phyloP scores from a whole-genome alignment of 1,140 invertebrate genomes.

The Myzus persicae region DNA sequence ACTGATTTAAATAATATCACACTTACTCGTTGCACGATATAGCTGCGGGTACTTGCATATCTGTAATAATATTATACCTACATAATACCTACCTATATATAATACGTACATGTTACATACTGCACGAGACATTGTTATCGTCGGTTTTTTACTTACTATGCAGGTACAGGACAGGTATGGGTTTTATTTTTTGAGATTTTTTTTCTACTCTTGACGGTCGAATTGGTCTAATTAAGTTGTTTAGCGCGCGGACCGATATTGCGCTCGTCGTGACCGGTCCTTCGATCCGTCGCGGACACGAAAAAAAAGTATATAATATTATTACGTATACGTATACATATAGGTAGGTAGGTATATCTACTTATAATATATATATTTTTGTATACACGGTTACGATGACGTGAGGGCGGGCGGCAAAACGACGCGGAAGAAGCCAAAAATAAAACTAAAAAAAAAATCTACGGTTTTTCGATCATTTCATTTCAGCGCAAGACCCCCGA shows the following conservation, averaged over 20 bases:
- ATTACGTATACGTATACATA: background rate
- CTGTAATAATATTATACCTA: background rate
- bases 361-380: background rate
- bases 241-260: conserved; percentile 30
- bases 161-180: background rate
- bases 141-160: background rate
- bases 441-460: background rate
- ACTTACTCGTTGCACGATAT: too few relatives aligned
- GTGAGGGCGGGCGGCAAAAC: too few relatives aligned
- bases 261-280: conserved; percentile 45
- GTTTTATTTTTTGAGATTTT: background rate
- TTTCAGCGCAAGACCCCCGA: conserved; percentile 29
- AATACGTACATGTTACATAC: background rate
- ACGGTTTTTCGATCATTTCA: conserved; percentile 31
- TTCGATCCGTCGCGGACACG: conserved; percentile 13
- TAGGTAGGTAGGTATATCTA: too few relatives aligned
- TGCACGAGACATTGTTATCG: background rate
- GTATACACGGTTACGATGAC: background rate
- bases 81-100: too few relatives aligned
- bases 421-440: background rate
- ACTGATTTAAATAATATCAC: too few relatives aligned
- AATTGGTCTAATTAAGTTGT: conserved; percentile 56
- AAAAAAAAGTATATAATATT: too few relatives aligned
- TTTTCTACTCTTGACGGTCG: background rate
- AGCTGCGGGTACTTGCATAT: background rate